Evolutionary conservation across 1,140 invertebrate species (phyloP).

Genomic region (Protaetia brevitarsis): DNA sequence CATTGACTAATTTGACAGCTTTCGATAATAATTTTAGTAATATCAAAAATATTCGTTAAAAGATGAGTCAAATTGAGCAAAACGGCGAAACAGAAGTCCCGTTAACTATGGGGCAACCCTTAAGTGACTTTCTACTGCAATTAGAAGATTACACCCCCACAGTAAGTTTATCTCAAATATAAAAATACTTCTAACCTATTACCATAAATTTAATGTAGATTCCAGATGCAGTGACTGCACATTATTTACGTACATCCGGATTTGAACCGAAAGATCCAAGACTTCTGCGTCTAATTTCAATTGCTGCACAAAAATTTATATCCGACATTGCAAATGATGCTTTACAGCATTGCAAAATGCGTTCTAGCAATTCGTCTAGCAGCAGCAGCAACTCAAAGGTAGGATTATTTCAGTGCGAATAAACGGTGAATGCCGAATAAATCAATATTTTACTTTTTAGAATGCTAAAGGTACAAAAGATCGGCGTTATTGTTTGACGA

Average conservation of each 20-base stretch:
- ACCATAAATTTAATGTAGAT: constrained; percentile 51
- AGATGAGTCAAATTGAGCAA: constrained; percentile 25
- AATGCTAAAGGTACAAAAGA: constrained; percentile 74
- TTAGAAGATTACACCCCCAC: constrained; percentile 92
- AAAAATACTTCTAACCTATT: neutral
- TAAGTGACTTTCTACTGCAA: constrained; percentile 56
- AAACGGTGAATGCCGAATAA: neutral
- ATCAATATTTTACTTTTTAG: constrained; percentile 44
- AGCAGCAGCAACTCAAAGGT: constrained; percentile 45
- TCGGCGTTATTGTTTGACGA: constrained; percentile 85
- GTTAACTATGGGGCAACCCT: constrained; percentile 45
- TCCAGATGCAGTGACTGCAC: constrained; percentile 85
- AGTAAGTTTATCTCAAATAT: constrained; percentile 51
- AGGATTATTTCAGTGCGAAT: neutral
- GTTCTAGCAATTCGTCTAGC: constrained; percentile 51
- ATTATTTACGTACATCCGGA: constrained; percentile 84
- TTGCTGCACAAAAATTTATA: constrained; percentile 97
- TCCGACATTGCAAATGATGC: constrained; percentile 97
- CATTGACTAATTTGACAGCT: too few species aligned
- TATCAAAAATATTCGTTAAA: neutral
- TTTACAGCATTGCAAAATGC: constrained; percentile 90
- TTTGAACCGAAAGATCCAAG: constrained; percentile 89
- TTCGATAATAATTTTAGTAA: neutral
- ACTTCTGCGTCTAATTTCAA: constrained; percentile 83
- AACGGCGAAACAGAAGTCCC: constrained; percentile 30